Evolutionary conservation across 2,888 invertebrate genomes (phyloP), one percentile per base, ranked within the genome.

Genomic region (Drosophila neotestacea): DNA sequence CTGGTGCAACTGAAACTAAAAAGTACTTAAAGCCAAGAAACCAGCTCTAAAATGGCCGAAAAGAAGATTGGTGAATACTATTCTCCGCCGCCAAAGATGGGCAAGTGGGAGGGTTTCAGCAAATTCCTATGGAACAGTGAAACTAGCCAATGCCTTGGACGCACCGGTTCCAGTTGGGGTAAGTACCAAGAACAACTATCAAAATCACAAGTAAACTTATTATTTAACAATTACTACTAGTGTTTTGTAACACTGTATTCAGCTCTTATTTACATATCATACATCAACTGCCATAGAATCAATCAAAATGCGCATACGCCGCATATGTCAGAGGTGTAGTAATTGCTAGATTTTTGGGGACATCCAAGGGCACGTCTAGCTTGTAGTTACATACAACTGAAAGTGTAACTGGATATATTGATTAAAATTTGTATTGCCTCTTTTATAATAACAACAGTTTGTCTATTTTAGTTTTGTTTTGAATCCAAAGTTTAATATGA

Each of bases 121-220:
- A 93, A 94, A 91, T 98, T 98, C 94, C 93, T 98, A 83, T 98
- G 96, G 96, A 97, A 98, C 94, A 95, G 96, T 87, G 97, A 98
- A 93, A 98, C 97, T 73, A 95, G 96, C 91, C 97, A 97, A 94
- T 95, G 98, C 93, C 94, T 98, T 88, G 98, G 98, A 88, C 95
- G 98, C 89, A 98, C 97, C 75, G 98, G 96, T 88, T 94, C 95
- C 91, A 98, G 97, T 93, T 98, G 98, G 98, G 97, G 98, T 98
- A 92, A 97, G 97, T 96, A 73, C 5, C 7, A 38, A 6, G 56
- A 38, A 16, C 10, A 32, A 48, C 32, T 6, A 10, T 6, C 27
- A 11, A 27, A 46, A 36, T 27, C 10, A 13, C 6, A 30, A 9
- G 1, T 11, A 22, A 16, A 32, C 22, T 27, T 9, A 34, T 32